These are phyloP conservation scores for Boloria selene DNA, from an alignment of 2,888 invertebrate species.

Conservation along the genomic window DNA sequence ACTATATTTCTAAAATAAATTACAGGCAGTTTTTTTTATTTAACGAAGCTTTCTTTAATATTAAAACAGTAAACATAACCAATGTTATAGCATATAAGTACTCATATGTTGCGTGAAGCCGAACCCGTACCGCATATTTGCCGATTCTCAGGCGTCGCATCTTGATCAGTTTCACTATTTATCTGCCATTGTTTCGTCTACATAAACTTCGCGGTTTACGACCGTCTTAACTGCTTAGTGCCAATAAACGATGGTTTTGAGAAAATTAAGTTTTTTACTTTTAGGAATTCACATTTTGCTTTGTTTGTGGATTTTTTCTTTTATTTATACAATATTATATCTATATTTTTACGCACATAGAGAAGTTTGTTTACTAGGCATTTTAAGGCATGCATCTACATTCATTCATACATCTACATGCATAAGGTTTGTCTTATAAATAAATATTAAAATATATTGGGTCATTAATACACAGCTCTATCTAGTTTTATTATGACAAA, in stretches of 20 bases:
- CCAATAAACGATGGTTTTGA: constrained; percentile 57
- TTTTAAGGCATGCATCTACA: too few relatives aligned
- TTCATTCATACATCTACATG: too few relatives aligned
- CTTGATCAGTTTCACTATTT: constrained; percentile 74
- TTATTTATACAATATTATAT: not conserved
- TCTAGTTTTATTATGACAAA: too few relatives aligned
- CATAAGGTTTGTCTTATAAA: too few relatives aligned
- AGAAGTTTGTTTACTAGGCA: too few relatives aligned
- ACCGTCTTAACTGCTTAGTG: constrained; percentile 59
- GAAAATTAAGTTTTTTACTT: constrained; percentile 61
- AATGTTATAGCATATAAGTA: not conserved
- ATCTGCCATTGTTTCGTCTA: constrained; percentile 67
- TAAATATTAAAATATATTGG: too few relatives aligned
- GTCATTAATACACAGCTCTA: too few relatives aligned
- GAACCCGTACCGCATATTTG: constrained; percentile 4
- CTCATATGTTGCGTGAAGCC: constrained; percentile 6
- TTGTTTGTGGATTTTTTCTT: not conserved
- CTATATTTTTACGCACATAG: too few relatives aligned
- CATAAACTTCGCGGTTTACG: constrained; percentile 69
- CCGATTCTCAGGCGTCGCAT: constrained; percentile 19
- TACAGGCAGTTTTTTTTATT: too few relatives aligned
- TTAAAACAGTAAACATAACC: constrained; percentile 5
- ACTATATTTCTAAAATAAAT: too few relatives aligned
- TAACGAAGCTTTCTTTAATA: too few relatives aligned
- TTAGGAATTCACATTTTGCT: constrained; percentile 15